A percentile compares a stretch with the other conserved stretches of the same genome.
phyloP scores from a whole-genome alignment of 2,113 vertebrate species.

The Coregonus clupeaformis region DNA sequence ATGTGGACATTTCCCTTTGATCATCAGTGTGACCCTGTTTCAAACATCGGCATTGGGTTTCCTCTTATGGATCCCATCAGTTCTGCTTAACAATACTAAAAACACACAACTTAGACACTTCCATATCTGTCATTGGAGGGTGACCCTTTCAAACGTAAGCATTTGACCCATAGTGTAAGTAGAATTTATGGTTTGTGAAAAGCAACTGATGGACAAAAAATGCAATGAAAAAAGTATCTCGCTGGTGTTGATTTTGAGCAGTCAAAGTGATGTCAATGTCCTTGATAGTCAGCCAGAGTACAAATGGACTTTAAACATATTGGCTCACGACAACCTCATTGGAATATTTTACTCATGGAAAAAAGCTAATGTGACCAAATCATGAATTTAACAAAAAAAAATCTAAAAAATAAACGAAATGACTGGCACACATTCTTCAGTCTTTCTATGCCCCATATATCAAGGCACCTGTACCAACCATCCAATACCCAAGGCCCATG shows the following conservation, averaged over 20 bases:
- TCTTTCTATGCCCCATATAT: too few relatives aligned
- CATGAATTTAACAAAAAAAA: not conserved
- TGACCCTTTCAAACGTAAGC: not conserved
- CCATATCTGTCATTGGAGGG: not conserved
- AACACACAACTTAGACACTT: not conserved
- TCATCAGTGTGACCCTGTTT: too few relatives aligned
- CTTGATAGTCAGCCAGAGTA: not conserved
- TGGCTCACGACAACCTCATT: not conserved
- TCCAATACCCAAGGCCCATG: not conserved
- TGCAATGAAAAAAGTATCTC: not conserved
- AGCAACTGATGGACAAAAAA: not conserved
- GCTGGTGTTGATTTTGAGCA: not conserved
- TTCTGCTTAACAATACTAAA: not conserved
- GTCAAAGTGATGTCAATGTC: not conserved
- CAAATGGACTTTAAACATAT: not conserved
- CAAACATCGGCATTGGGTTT: constrained; percentile 6
- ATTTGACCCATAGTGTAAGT: not conserved
- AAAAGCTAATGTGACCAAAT: not conserved
- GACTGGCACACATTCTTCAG: too few relatives aligned
- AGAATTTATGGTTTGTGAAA: not conserved
- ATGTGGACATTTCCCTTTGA: not conserved
- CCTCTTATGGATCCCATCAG: not conserved
- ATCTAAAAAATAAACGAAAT: too few relatives aligned
- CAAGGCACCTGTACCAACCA: not conserved
- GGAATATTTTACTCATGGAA: not conserved